Evolutionary conservation across 2,113 vertebrate genomes (phyloP).

Genomic region (Charina bottae): DNA sequence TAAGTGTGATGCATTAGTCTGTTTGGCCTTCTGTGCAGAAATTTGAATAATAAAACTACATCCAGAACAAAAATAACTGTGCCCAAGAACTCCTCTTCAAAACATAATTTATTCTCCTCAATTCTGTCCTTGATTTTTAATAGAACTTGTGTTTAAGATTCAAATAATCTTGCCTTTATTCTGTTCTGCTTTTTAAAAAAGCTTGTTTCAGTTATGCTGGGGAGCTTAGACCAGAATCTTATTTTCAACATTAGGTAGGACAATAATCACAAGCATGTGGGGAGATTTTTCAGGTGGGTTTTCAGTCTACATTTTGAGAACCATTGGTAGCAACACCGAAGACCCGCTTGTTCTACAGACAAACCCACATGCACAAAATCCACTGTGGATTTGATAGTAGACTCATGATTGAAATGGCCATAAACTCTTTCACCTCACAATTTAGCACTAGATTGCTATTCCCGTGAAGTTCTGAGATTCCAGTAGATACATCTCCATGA

Average conservation of each 20-base stretch:
- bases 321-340: background rate
- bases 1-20: conserved; percentile 52
- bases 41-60: conserved; percentile 46
- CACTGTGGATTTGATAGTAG: background rate
- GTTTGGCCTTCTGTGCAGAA: conserved; percentile 38
- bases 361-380: background rate
- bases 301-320: background rate
- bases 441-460: background rate
- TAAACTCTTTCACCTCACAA: background rate
- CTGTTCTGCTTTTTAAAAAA: conserved; percentile 37
- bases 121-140: conserved; percentile 18
- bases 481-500: background rate
- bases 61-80: conserved; percentile 11
- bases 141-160: conserved; percentile 40
- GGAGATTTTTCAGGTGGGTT: background rate
- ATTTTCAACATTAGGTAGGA: background rate
- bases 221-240: background rate
- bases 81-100: conserved; percentile 38
- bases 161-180: conserved; percentile 24
- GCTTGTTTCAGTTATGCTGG: background rate
- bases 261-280: background rate
- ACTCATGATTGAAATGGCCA: background rate
- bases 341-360: background rate
- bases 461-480: background rate
- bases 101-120: conserved; percentile 38